Evolutionary conservation across 2,113 vertebrate genomes (phyloP).

Genomic region (Phocoena sinus): DNA sequence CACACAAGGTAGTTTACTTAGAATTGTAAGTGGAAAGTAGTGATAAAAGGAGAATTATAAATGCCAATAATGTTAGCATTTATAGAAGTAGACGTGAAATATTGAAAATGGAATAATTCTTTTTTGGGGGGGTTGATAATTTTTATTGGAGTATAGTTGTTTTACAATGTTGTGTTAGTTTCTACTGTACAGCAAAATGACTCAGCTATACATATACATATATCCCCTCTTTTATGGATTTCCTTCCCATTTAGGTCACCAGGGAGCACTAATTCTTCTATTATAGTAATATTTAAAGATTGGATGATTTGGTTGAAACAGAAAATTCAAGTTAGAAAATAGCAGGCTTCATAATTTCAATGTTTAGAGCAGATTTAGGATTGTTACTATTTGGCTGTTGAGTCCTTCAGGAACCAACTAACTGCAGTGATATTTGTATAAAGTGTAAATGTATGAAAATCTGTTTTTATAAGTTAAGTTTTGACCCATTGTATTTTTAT

Average conservation of each 20-base stretch:
- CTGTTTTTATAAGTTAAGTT: not conserved
- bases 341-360: not conserved
- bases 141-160: no score
- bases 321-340: not conserved
- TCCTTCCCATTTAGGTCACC: no score
- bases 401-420: not conserved
- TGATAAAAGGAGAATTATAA: not conserved
- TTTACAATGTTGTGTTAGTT: no score
- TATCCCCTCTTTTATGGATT: no score
- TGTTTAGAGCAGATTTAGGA: not conserved
- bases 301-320: not conserved
- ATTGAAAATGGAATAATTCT: not conserved
- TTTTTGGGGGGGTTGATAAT: no score
- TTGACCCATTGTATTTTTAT: not conserved
- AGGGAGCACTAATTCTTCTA: not conserved
- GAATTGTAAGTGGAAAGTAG: not conserved
- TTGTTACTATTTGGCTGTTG: not conserved
- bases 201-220: no score
- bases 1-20: not conserved
- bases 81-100: not conserved
- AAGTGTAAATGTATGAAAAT: not conserved
- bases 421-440: not conserved
- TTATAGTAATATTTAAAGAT: not conserved
- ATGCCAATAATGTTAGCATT: not conserved
- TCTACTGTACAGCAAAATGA: no score